Conservation (phyloP, 2,113 vertebrate species). For the Malurus alboscapulatus region DNA sequence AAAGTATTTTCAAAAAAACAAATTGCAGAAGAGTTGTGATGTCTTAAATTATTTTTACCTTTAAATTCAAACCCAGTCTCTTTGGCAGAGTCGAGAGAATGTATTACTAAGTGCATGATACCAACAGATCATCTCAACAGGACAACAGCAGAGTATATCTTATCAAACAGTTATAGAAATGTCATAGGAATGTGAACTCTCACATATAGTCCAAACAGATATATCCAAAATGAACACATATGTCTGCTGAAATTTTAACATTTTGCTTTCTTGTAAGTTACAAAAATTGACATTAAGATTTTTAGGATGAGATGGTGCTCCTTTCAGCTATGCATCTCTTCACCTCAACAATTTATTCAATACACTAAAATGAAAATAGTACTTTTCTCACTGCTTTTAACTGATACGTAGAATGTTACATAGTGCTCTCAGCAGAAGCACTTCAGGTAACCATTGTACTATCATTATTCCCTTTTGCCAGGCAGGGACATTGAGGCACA, state of each 20-base stretch:
- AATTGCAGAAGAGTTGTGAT: background rate
- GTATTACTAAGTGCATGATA: background rate
- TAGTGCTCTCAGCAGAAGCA: background rate
- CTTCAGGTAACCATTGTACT: background rate
- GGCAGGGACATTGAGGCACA: constrained; percentile 34
- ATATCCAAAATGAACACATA: background rate
- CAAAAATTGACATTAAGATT: constrained; percentile 37
- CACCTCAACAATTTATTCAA: background rate
- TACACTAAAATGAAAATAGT: background rate
- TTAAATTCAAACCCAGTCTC: constrained; percentile 9
- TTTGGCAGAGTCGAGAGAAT: constrained; percentile 35
- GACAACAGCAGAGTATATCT: background rate
- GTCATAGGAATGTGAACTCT: background rate
- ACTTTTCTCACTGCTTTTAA: background rate
- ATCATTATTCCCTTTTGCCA: background rate
- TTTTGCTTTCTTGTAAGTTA: constrained; percentile 31
- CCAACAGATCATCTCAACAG: background rate
- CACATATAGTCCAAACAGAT: background rate
- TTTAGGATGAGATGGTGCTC: background rate
- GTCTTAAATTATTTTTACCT: background rate
- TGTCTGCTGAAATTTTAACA: background rate
- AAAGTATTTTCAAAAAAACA: constrained; percentile 24
- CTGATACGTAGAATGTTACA: background rate
- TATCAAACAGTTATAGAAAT: constrained; percentile 14
- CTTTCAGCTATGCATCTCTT: constrained; percentile 21